Conservation (phyloP, 2,113 vertebrate species). For the Penelope pileata region DNA sequence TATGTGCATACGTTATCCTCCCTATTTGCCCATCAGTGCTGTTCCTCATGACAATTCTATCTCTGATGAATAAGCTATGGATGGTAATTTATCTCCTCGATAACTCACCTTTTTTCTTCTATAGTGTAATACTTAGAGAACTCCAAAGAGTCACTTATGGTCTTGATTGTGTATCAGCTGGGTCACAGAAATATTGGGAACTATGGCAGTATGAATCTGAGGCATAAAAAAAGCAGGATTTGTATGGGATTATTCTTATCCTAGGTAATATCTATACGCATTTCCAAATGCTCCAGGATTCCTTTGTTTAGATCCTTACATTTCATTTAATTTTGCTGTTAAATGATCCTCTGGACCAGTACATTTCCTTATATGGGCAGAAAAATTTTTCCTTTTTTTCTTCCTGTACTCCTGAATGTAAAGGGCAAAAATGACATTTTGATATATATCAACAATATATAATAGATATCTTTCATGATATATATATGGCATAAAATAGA, state of each 20-base stretch:
- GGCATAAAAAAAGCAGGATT: background rate
- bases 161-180: accelerated
- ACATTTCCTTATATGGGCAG: background rate
- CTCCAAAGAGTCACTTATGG: background rate
- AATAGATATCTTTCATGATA: background rate
- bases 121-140: background rate
- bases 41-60: background rate
- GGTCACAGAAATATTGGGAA: background rate
- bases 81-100: background rate
- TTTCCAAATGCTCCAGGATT: background rate
- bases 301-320: background rate
- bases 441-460: background rate
- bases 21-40: background rate
- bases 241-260: background rate
- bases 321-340: background rate
- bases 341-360: background rate
- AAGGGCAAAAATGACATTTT: background rate
- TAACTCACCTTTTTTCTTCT: background rate
- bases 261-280: background rate
- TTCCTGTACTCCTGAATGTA: background rate
- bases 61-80: background rate
- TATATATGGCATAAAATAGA: background rate
- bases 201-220: background rate
- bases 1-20: background rate
- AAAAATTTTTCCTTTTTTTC: background rate